Conservation (phyloP, 2,113 vertebrate species). For the Choloepus hoffmanni region DNA sequence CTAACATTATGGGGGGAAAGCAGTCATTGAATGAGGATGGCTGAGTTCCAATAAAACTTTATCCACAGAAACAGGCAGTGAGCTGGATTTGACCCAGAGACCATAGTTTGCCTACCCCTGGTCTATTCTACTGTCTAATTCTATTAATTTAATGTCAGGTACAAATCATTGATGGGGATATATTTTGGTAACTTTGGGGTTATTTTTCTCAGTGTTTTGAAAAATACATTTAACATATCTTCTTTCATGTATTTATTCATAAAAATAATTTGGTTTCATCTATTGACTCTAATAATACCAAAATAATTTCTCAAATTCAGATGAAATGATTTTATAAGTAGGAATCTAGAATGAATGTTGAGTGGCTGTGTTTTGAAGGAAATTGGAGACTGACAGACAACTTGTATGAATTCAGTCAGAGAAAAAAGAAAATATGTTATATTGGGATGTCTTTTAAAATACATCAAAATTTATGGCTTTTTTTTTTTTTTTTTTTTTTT, state of each 20-base stretch:
- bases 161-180: accelerated
- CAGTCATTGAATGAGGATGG: background rate
- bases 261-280: background rate
- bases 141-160: background rate
- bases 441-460: background rate
- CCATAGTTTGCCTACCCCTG: background rate
- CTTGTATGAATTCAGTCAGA: background rate
- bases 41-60: background rate
- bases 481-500: background rate
- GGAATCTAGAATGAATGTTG: background rate
- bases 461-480: background rate
- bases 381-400: background rate
- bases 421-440: background rate
- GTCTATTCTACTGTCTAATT: background rate
- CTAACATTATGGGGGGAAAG: background rate
- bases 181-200: background rate
- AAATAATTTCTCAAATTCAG: background rate
- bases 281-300: background rate
- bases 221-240: background rate
- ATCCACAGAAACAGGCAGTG: background rate
- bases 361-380: background rate
- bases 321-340: background rate
- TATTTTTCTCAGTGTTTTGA: background rate
- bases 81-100: background rate
- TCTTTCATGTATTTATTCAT: background rate